These are phyloP conservation scores for Adelognathus sp. DNA, from an alignment of 2,888 invertebrate species.

Conservation along the genomic window DNA sequence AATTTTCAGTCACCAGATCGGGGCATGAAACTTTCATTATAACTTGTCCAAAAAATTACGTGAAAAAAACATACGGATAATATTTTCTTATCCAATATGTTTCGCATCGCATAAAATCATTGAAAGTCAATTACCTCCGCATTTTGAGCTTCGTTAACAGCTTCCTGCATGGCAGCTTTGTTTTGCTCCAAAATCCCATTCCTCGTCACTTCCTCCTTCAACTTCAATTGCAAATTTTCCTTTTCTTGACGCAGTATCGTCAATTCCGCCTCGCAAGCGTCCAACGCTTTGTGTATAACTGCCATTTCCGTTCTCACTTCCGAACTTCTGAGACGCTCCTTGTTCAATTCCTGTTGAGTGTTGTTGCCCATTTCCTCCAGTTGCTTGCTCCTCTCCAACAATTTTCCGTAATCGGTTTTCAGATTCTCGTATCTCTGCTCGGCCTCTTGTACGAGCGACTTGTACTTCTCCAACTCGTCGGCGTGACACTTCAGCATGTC, in stretches of 20 bases:
- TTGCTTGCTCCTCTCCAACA: slow-evolving; percentile 71
- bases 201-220: slow-evolving; percentile 82
- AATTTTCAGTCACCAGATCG: no score
- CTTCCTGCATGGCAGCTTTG: slow-evolving; percentile 82
- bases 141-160: slow-evolving; percentile 82
- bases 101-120: no score
- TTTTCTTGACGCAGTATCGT: slow-evolving; percentile 81
- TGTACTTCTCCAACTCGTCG: slow-evolving; percentile 77
- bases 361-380: slow-evolving; percentile 71
- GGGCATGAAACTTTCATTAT: no score
- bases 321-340: slow-evolving; percentile 72
- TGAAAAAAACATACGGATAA: no score
- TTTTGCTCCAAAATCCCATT: slow-evolving; percentile 83
- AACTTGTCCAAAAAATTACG: no score
- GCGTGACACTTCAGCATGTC: slow-evolving; percentile 74
- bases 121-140: slow-evolving; percentile 77
- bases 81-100: no score
- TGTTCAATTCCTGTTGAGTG: slow-evolving; percentile 76
- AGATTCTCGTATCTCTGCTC: slow-evolving; percentile 74
- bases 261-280: slow-evolving; percentile 79
- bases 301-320: slow-evolving; percentile 77
- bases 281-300: slow-evolving; percentile 77
- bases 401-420: slow-evolving; percentile 71
- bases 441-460: slow-evolving; percentile 74
- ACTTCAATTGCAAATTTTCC: slow-evolving; percentile 82